A percentile compares a stretch with the other conserved stretches of the same genome.
phyloP scores from a whole-genome alignment of 2,888 invertebrate genomes.

The Monopis laevigella region DNA sequence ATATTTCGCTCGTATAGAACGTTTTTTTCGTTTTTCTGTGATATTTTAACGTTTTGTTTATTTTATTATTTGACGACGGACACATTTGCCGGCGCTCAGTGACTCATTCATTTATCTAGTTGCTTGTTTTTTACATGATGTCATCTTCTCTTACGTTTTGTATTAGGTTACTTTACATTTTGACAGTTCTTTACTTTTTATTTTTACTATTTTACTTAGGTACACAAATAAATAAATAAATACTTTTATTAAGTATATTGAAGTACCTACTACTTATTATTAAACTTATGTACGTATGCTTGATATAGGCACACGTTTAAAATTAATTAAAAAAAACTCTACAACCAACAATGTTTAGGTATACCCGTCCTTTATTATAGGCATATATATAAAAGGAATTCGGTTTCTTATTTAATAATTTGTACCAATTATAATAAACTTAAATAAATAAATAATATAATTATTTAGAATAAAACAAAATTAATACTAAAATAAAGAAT shows the following conservation, averaged over 20 bases:
- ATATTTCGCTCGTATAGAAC: slow-evolving; percentile 40
- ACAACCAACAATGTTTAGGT: too few relatives aligned
- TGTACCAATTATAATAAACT: too few relatives aligned
- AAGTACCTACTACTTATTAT: too few relatives aligned
- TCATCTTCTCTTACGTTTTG: background rate
- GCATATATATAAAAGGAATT: too few relatives aligned
- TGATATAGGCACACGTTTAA: too few relatives aligned
- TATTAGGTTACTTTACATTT: background rate
- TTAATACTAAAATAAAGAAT: too few relatives aligned
- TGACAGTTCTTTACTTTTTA: background rate
- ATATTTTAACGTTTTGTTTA: slow-evolving; percentile 55
- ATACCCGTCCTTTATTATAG: too few relatives aligned
- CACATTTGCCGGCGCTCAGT: slow-evolving; percentile 1
- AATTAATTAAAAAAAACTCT: too few relatives aligned
- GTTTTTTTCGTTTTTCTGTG: slow-evolving; percentile 35
- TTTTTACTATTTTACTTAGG: background rate
- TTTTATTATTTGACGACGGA: slow-evolving; percentile 20
- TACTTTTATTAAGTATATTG: background rate
- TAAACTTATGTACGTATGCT: too few relatives aligned
- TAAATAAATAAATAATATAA: too few relatives aligned
- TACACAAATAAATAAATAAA: background rate
- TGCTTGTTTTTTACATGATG: slow-evolving; percentile 4
- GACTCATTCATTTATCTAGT: slow-evolving; percentile 1
- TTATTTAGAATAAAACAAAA: background rate
- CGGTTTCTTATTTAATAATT: too few relatives aligned